Evolutionary conservation across 2,888 invertebrate genomes (phyloP), one percentile per base, ranked within the genome.

Genomic region (Spilosoma lubricipeda): DNA sequence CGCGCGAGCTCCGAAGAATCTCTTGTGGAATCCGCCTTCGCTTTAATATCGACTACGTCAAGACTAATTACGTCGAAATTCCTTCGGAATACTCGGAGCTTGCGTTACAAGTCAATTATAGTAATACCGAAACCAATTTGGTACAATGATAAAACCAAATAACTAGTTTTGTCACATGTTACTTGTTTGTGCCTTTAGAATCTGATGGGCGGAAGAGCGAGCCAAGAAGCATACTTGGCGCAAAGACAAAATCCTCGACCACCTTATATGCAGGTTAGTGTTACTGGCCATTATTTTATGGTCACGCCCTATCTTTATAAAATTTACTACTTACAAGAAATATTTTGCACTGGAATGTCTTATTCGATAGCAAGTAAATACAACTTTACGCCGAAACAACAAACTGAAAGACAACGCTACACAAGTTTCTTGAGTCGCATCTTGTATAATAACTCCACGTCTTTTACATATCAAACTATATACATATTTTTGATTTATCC

Each of bases 221-320:
- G 93, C 71, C 96, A 96, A 83, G 96, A 97, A 80, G 95, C 95
- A 2, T 96, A 97, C 82, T 92, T 96, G 86, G 96, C 96, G 48
- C 97, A 97, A 84, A 94, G 97, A 88, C 97, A 97, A 83, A 96
- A 95, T 74, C 93, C 96, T 2, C 93, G 97, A 59, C 97, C 97
- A 3, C 97, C 97, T 59, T 97, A 97, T 84, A 96, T 97, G 95
- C 97, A 97, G 94, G 97, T 96, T 80, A 76, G 85, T 84, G 45
- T 3, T 30, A 27, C 27, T 59, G 15, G 13, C 4, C 13, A 27
- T 59, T 59, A 59, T 59, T 59, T n/a, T n/a, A 59, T 13, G 8
- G n/a, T 56, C n/a, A n/a, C n/a, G 23, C 56, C n/a, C 8, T 1
- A 7, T 11, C 11, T n/a, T n/a, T 56, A 9, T n/a, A n/a, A 11